Base-by-base conservation (phyloP, 2,113 vertebrate species). In the Lagopus muta region DNA sequence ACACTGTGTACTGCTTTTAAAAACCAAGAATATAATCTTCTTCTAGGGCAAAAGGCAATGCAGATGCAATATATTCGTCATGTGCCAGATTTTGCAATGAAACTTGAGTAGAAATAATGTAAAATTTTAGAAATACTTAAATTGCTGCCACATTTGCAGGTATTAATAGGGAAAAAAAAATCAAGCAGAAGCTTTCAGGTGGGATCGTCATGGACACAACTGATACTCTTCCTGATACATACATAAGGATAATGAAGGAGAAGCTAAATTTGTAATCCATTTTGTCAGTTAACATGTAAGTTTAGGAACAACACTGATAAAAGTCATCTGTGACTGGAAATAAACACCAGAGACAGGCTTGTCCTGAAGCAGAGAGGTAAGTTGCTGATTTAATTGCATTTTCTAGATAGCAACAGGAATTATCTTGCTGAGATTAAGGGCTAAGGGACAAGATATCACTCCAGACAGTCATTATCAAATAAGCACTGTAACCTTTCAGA, bases 21-120 rank as follows among this genome's bases (percentile, higher is more conserved):
- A 86, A 91, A 54, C 88, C 72, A 92, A 66, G 76, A 88, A 83
- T 52, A 80, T 57, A 47, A 85, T 73, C 62, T 13, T 86, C 57
- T 80, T 65, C 48, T 70, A 88, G 60, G 48, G 90, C 65, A 86
- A 60, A 77, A 73, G 76, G 73, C 36, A 79, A 93, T 1, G 24
- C 4, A 90, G 47, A 38, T 52, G 67, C 17, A 55, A 69, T 52
- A 42, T 20, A 52, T 27, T 43, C 61, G 43, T 25, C 65, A 5
- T 5, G 13, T 67, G 45, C 36, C 72, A 90, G 65, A 64, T 28
- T 45, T 60, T 65, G 32, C 32, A 57, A 36, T 54, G 71, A 61
- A 82, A 73, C 14, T 34, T 8, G 24, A 66, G 57, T 4, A 90
- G 64, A 89, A 72, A 54, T 43, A 76, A 69, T 34, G 1, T 0